Conservation (phyloP, 2,888 invertebrate genomes). For the Habroteleia sp. region DNA sequence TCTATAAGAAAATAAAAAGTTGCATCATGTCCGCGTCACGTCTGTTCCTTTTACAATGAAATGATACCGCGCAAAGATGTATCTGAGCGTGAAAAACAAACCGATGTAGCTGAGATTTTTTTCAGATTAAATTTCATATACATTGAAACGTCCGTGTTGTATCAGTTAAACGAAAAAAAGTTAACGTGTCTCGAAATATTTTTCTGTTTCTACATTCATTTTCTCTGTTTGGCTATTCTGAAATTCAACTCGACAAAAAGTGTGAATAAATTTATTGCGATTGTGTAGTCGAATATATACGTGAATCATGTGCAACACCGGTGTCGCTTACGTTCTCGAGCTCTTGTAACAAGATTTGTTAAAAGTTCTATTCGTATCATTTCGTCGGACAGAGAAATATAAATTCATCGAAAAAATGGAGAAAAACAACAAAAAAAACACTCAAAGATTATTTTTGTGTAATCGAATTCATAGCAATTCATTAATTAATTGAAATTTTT, state of each 20-base stretch:
- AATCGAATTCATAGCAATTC: too few relatives aligned
- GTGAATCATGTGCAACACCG: neutral
- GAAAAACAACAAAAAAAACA: too few relatives aligned
- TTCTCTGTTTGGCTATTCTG: constrained; percentile 41
- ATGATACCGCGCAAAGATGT: constrained; percentile 33
- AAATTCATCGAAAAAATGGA: constrained; percentile 14
- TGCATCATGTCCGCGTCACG: constrained; percentile 8
- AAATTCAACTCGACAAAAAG: constrained; percentile 41
- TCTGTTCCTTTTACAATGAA: constrained; percentile 21
- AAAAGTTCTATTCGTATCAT: constrained; percentile 16
- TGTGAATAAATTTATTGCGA: constrained; percentile 43
- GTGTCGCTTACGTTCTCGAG: constrained; percentile 12
- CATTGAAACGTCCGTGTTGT: constrained; percentile 43
- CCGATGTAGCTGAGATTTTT: constrained; percentile 50
- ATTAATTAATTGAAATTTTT: too few relatives aligned
- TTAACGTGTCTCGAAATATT: constrained; percentile 43
- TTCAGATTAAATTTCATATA: constrained; percentile 50
- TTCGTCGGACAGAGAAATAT: constrained; percentile 8
- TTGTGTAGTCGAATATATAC: constrained; percentile 3
- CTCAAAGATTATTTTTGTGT: too few relatives aligned
- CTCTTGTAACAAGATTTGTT: constrained; percentile 29
- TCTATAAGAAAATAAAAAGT: constrained; percentile 12
- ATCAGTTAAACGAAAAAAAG: constrained; percentile 46
- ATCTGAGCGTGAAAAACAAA: constrained; percentile 39
- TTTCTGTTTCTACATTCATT: constrained; percentile 37